Evolutionary conservation across 2,113 vertebrate genomes (phyloP).

Genomic region (Stictonetta naevosa): DNA sequence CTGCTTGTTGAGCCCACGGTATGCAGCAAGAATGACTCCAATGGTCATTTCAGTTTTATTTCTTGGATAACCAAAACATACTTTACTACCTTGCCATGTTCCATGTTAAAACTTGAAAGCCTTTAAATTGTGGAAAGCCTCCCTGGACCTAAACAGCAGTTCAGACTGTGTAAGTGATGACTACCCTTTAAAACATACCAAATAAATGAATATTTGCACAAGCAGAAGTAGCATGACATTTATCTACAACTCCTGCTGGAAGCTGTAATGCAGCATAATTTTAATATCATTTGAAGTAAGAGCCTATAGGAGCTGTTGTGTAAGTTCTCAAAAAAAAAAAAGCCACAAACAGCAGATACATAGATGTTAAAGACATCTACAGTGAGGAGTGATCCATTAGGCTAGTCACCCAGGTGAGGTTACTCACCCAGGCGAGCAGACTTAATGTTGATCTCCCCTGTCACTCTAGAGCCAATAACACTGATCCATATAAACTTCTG

Average conservation of each 20-base stretch:
- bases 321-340: neutral
- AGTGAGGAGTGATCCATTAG: neutral
- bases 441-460: neutral
- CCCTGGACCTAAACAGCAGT: neutral
- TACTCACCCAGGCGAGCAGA: conserved; percentile 53
- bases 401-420: conserved; percentile 43
- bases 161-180: neutral
- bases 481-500: conserved; percentile 40
- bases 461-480: conserved; percentile 12
- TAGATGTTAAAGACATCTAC: neutral
- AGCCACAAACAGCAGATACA: neutral
- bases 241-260: neutral
- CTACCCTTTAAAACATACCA: neutral
- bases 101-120: neutral
- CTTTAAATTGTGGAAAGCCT: neutral
- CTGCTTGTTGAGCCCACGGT: neutral
- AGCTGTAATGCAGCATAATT: neutral
- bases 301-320: neutral
- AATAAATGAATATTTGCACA: neutral
- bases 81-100: neutral
- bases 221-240: neutral
- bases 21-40: neutral
- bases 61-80: neutral
- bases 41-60: neutral
- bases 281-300: neutral